Evolutionary conservation across 2,888 invertebrate genomes (phyloP), one percentile per base, ranked within the genome.

Genomic region (Xestoiulus laeticollis): DNA sequence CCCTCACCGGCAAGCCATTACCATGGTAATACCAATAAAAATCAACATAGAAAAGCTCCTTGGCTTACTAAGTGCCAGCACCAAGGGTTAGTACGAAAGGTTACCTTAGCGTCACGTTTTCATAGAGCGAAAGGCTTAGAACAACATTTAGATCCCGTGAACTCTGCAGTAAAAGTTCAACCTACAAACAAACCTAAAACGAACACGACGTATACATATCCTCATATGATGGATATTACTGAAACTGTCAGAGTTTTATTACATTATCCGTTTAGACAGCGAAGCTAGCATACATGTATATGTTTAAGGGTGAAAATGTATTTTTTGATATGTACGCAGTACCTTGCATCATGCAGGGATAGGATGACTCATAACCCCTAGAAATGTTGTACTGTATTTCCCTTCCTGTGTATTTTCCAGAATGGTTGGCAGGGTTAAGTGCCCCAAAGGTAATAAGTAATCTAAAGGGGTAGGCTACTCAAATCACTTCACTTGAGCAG

Each of bases 1-100:
- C n/a, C 59, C 59, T 59, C 59, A 59, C 59, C 59, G 59, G n/a
- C 2, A 2, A 19, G 59, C 59, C 59, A 59, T 59, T 59, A 59
- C 59, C 59, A 59, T 59, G 59, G 59, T 59, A 59, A 59, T 59
- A 59, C 59, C 59, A 59, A 59, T 59, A 59, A 59, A 59, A 59
- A 59, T 59, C 59, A 59, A 59, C 59, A 59, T 59, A 59, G 59
- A 59, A 59, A 59, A 59, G n/a, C n/a, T 19, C 59, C 59, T n/a
- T n/a, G 59, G 59, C 59, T 59, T 59, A 59, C 59, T 59, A 59
- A 59, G 59, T 59, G 59, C 59, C n/a, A 59, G 59, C 59, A 59
- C n/a, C 59, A 22, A 19, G n/a, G 59, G 59, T 59, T 59, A 59
- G 59, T 59, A n/a, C 59, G 59, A 59, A 59, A 59, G 59, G 59